Evolutionary conservation across 2,113 vertebrate genomes (phyloP).

Genomic region (Stegastes partitus): DNA sequence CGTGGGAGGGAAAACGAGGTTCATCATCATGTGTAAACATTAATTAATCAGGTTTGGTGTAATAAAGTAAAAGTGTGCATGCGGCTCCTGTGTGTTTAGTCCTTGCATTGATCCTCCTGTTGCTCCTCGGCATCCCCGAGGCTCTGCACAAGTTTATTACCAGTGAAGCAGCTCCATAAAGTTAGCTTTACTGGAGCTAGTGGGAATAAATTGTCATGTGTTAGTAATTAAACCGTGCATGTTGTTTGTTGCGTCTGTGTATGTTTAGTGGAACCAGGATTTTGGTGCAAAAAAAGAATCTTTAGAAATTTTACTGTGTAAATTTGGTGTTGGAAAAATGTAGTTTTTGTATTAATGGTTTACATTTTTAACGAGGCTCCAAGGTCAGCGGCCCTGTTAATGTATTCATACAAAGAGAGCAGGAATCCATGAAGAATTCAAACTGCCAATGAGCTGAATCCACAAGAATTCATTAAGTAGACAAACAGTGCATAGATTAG

Average conservation of each 20-base stretch:
- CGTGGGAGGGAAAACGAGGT: slow-evolving; percentile 13
- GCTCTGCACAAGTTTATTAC: background rate
- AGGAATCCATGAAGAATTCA: slow-evolving; percentile 22
- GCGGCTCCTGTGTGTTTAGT: background rate
- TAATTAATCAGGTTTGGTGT: slow-evolving; percentile 15
- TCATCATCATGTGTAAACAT: slow-evolving; percentile 25
- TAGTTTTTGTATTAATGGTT: no score
- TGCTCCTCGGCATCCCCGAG: background rate
- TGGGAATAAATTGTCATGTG: background rate
- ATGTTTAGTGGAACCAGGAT: background rate
- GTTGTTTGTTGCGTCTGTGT: no score
- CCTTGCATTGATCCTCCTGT: no score
- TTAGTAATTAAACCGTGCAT: background rate
- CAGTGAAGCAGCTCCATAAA: no score
- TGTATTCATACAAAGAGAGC: slow-evolving; percentile 10
- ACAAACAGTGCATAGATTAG: slow-evolving; percentile 22
- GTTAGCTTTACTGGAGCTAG: background rate
- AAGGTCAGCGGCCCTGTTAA: background rate
- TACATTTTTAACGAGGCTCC: background rate
- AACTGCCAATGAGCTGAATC: slow-evolving; percentile 8
- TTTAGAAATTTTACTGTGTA: no score
- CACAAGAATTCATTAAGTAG: slow-evolving; percentile 34
- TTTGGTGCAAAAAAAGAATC: background rate
- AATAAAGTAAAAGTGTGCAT: background rate
- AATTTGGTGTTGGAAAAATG: no score